Base-by-base conservation (phyloP, 2,888 invertebrate genomes). In the Chelonus formosanus region DNA sequence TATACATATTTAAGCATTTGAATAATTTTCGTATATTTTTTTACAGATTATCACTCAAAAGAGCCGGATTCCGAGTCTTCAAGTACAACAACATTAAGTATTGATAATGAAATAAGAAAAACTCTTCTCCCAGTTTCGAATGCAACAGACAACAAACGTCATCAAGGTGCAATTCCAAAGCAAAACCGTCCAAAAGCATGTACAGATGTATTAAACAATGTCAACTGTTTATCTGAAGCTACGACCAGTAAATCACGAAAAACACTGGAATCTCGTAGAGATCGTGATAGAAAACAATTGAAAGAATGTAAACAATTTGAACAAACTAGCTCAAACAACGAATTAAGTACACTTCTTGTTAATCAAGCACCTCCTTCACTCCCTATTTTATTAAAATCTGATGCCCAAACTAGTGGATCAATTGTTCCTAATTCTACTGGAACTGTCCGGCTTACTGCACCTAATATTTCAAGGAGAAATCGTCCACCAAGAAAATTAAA, bases 101-200 rank as follows among this genome's bases (percentile, higher is more conserved):
- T 84, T 61, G 85, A 84, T 62, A 84, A 84, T 65, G 84, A 85
- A 65, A 82, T 80, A 36, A 82, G 81, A 67, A 84, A 86, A 73
- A 88, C 89, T 82, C 82, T 90, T 54, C 83, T 90, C 61, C 85
- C 86, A 59, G 47, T 63, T 64, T 35, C 72, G 63, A 63, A 67
- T 48, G 76, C 87, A 84, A 73, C 85, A 80, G 72, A 88, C 85
- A 76, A 84, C 84, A 87, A 89, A 81, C 88, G 89, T 81, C 90
- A 90, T 81, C 87, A 91, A 76, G 91, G 91, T 67, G 91, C 90
- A 70, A 90, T 90, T 82, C 91, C 90, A 66, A 91, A 92, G 83
- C 90, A 90, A 84, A 86, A 86, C 86, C 85, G 85, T 85, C 84
- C 85, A 85, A 79, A 78, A 68, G 69, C 63, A 73, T 69, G 70